A percentile compares a stretch with the other conserved stretches of the same genome.
phyloP scores from a whole-genome alignment of 2,113 vertebrate genomes.

The Ginglymostoma cirratum region DNA sequence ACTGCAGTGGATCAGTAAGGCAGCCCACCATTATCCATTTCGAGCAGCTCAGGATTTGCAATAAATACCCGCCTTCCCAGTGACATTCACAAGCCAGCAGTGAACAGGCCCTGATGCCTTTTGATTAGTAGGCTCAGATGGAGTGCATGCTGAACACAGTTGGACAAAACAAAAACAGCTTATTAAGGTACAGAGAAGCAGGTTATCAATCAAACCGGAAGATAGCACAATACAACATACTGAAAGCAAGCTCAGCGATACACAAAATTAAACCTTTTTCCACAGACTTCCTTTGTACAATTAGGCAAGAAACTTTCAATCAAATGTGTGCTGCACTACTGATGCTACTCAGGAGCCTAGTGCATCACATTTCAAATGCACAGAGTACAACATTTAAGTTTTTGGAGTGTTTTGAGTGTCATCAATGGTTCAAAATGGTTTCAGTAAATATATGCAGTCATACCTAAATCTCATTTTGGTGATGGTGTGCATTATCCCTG shows the following conservation, averaged over 20 bases:
- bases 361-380: not conserved
- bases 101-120: not conserved
- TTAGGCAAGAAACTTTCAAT: not conserved
- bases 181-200: not conserved
- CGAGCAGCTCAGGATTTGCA: not conserved
- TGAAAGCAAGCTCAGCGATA: not conserved
- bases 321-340: not conserved
- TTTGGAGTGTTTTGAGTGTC: not conserved
- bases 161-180: conserved; percentile 13
- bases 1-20: not conserved
- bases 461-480: not conserved
- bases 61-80: not conserved
- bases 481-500: not conserved
- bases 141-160: not conserved
- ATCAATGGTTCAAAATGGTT: too few relatives aligned
- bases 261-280: not conserved
- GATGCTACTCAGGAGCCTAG: not conserved
- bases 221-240: not conserved
- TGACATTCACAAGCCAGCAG: not conserved
- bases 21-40: not conserved
- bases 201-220: conserved; percentile 6
- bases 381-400: not conserved
- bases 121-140: not conserved
- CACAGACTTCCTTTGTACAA: not conserved
- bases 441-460: not conserved